These are phyloP conservation scores for Watsonalla binaria DNA, from an alignment of 2,888 invertebrate species.

Conservation along the genomic window DNA sequence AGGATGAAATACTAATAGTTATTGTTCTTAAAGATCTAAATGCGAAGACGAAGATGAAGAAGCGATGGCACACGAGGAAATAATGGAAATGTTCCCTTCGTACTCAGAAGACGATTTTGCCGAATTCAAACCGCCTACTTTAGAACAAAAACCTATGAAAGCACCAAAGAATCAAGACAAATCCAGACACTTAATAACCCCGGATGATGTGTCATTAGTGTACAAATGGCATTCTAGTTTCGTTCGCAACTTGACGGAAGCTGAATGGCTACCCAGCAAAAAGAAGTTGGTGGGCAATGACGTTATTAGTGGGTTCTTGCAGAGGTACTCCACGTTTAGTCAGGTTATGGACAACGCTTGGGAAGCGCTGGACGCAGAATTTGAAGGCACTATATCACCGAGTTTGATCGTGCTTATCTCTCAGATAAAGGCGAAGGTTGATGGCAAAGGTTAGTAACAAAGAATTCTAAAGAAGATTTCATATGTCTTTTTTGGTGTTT, in stretches of 20 bases:
- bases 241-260: constrained; percentile 75
- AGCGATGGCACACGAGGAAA: constrained; percentile 80
- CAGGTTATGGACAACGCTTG: constrained; percentile 72
- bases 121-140: constrained; percentile 77
- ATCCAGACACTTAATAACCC: constrained; percentile 50
- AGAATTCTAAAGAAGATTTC: not conserved
- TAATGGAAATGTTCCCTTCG: constrained; percentile 84
- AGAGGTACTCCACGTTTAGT: constrained; percentile 80
- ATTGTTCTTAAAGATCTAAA: constrained; percentile 66
- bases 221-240: constrained; percentile 80
- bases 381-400: constrained; percentile 75
- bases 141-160: constrained; percentile 71
- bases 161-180: constrained; percentile 36
- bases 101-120: constrained; percentile 83
- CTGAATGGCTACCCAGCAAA: constrained; percentile 79
- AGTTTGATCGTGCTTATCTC: constrained; percentile 79
- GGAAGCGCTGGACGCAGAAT: constrained; percentile 70
- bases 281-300: constrained; percentile 62
- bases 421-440: constrained; percentile 69
- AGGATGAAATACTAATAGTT: too few relatives aligned
- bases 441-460: constrained; percentile 51
- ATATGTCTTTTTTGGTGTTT: too few relatives aligned
- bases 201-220: constrained; percentile 79
- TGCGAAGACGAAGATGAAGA: constrained; percentile 84
- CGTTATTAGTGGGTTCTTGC: constrained; percentile 68